Conservation (phyloP, 2,888 invertebrate species). For the Autographa gamma region DNA sequence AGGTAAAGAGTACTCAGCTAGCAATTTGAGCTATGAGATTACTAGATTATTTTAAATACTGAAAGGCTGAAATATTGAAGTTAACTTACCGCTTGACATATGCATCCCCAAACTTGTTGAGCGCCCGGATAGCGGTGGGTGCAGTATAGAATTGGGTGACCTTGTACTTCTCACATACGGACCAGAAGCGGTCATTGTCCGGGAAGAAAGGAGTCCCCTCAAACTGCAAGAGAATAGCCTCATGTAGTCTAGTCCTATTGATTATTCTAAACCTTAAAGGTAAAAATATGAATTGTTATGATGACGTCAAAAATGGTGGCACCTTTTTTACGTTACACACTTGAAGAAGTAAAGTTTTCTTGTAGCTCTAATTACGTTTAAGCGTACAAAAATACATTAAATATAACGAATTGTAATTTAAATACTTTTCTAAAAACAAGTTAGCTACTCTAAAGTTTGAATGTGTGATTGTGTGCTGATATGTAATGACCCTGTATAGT, state of each 20-base stretch:
- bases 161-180: conserved; percentile 96
- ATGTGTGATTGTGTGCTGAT: not conserved
- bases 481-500: not conserved
- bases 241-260: not conserved
- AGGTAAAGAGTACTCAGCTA: too few species aligned
- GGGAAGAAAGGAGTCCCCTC: conserved; percentile 99
- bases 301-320: too few species aligned
- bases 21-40: too few species aligned
- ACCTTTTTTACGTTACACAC: too few species aligned
- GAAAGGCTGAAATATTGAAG: too few species aligned
- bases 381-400: too few species aligned
- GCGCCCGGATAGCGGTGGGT: conserved; percentile 98
- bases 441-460: not conserved
- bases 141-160: conserved; percentile 99
- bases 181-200: conserved; percentile 97
- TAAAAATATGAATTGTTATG: too few species aligned
- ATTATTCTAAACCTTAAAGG: not conserved
- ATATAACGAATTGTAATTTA: too few species aligned
- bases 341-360: too few species aligned
- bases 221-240: conserved; percentile 89
- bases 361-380: too few species aligned
- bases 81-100: conserved; percentile 92
- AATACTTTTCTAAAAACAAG: too few species aligned
- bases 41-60: too few species aligned
- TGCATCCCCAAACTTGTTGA: conserved; percentile 98